Evolutionary conservation across 2,113 vertebrate genomes (phyloP), one percentile per base, ranked within the genome.

Genomic region (Stictonetta naevosa): DNA sequence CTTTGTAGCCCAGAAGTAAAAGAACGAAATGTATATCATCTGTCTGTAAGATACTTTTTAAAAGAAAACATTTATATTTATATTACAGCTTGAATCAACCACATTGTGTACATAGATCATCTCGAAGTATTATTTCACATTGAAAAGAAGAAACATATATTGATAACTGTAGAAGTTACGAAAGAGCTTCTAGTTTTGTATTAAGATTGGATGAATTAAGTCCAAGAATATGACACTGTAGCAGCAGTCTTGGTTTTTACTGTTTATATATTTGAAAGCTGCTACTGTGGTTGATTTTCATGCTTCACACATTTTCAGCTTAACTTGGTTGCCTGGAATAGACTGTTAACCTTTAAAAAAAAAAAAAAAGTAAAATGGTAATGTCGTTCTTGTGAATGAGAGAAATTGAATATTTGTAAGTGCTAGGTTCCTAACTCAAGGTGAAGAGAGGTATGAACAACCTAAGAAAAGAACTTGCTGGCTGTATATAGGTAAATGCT

Each of bases 121-220:
- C 98, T 98, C 98, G 97, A 98, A 99, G 98, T 99, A 99, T 99
- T 99, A 99, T 99, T 99, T 99, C 99, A 99, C 99, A 99, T 99
- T 99, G 99, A 99, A 99, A 99, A 99, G 98, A 99, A 95, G 97
- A 99, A 97, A 98, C 98, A 97, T 98, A 98, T 97, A 98, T 98
- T 98, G 97, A 98, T 98, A 98, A 98, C 97, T 98, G 96, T 98
- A 98, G 98, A 98, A 98, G 98, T 98, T 99, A 98, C 90, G 96
- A 98, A 98, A 98, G 98, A 99, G 98, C 98, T 98, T 98, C 97
- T 99, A 99, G 99, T 99, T 99, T 99, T 99, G 97, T 99, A 99
- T 96, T 97, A 97, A 97, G 95, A 96, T 96, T 96, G 96, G 93
- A 95, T 97, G 79, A 96, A 92, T 89, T 93, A 90, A 97, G 89